Evolutionary conservation across 2,888 invertebrate genomes (phyloP).

Genomic region (Cephus rjabovi): DNA sequence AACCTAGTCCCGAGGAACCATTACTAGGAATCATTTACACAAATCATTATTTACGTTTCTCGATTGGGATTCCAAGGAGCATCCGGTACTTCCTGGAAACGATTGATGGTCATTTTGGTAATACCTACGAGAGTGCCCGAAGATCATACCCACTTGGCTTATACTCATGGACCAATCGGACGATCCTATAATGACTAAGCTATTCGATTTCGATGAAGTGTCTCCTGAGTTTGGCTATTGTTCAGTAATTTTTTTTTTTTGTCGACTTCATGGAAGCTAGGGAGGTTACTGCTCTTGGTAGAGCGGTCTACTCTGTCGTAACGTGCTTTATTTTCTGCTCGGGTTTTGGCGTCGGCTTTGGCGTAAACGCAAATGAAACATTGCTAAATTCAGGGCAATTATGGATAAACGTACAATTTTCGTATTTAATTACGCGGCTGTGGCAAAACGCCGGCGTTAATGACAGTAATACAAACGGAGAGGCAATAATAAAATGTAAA

Average conservation of each 20-base stretch:
- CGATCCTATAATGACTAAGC: background rate
- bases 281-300: background rate
- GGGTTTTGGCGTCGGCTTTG: background rate
- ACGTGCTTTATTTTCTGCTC: background rate
- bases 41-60: constrained; percentile 19
- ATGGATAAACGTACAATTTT: constrained; percentile 54
- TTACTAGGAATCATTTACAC: constrained; percentile 21
- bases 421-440: constrained; percentile 56
- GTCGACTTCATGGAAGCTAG: background rate
- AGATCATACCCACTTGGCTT: background rate
- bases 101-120: constrained; percentile 18
- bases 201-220: background rate
- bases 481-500: constrained; percentile 55
- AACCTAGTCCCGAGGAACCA: background rate
- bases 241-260: background rate
- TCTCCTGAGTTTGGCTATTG: background rate
- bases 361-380: constrained; percentile 52
- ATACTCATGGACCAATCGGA: background rate
- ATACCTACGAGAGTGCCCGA: background rate
- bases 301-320: background rate
- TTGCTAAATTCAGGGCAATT: constrained; percentile 60
- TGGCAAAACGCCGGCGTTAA: constrained; percentile 49
- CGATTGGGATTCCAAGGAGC: constrained; percentile 14
- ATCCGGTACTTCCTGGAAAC: constrained; percentile 12
- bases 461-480: constrained; percentile 54